phyloP scores from a whole-genome alignment of 2,888 invertebrate species.

The Rhingia rostrata region DNA sequence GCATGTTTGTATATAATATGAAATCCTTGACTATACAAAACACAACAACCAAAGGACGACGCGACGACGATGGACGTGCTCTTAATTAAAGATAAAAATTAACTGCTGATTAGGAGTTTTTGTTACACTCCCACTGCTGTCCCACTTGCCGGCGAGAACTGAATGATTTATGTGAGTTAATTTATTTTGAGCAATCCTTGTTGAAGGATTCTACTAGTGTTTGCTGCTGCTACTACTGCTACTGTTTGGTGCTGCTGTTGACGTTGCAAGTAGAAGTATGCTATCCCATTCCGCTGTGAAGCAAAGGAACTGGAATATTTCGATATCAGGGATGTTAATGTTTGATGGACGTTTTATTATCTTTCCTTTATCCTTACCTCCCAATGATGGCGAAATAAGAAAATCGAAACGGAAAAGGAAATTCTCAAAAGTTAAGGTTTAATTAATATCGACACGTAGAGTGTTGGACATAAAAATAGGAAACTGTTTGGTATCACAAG shows the following conservation, averaged over 20 bases:
- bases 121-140: slow-evolving; percentile 72
- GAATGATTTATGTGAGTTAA: slow-evolving; percentile 80
- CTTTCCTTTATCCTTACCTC: slow-evolving; percentile 44
- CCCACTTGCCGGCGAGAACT: slow-evolving; percentile 63
- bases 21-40: slow-evolving; percentile 4
- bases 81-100: slow-evolving; percentile 82
- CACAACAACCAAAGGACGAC: slow-evolving; percentile 39
- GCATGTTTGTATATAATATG: background rate
- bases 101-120: slow-evolving; percentile 82
- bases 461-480: no score
- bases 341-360: slow-evolving; percentile 64
- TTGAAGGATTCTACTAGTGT: slow-evolving; percentile 40
- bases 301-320: slow-evolving; percentile 42
- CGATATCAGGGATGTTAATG: slow-evolving; percentile 42
- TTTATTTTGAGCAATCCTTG: slow-evolving; percentile 75
- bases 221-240: slow-evolving; percentile 8
- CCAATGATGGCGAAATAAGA: slow-evolving; percentile 40
- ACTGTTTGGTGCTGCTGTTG: slow-evolving; percentile 59
- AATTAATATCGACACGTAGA: slow-evolving; percentile 18
- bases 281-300: slow-evolving; percentile 17
- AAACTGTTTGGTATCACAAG: no score
- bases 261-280: slow-evolving; percentile 16
- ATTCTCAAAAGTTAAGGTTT: background rate
- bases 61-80: slow-evolving; percentile 78
- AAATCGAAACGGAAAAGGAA: slow-evolving; percentile 9